Conservation (phyloP, 1,140 invertebrate species). For the Philotrypesis tridentata region DNA sequence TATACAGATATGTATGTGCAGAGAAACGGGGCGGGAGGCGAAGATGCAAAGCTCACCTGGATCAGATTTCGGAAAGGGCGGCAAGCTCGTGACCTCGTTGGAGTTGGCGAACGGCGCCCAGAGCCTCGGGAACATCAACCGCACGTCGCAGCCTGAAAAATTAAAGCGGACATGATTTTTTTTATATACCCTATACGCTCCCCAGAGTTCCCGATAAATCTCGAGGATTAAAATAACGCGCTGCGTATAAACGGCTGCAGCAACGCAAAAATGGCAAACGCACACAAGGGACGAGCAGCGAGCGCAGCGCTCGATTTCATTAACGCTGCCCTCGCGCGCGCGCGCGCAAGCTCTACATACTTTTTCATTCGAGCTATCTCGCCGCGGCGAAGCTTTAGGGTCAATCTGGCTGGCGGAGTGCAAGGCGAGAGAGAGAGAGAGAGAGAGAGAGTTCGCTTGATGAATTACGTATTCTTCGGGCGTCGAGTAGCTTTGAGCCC, state of each 20-base stretch:
- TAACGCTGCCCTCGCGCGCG: too few species aligned
- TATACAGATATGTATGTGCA: not conserved
- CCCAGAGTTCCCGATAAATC: not conserved
- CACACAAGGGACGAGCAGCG: too few species aligned
- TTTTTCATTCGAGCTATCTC: slow-evolving; percentile 3
- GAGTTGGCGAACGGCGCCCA: slow-evolving; percentile 69
- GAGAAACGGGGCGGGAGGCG: too few species aligned
- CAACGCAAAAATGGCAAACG: too few species aligned
- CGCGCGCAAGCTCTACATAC: too few species aligned
- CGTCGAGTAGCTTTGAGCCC: slow-evolving; percentile 70
- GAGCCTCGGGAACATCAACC: slow-evolving; percentile 70
- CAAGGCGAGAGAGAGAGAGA: too few species aligned
- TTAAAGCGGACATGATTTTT: not conserved
- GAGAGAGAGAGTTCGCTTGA: too few species aligned
- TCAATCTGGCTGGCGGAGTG: slow-evolving; percentile 48
- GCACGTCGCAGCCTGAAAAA: slow-evolving; percentile 65
- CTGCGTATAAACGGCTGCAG: not conserved
- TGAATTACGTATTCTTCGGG: slow-evolving; percentile 70
- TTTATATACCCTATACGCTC: not conserved
- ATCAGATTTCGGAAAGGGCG: slow-evolving; percentile 67
- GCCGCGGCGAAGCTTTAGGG: not conserved
- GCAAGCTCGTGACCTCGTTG: slow-evolving; percentile 64
- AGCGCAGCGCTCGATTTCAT: too few species aligned
- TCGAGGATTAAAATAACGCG: too few species aligned
- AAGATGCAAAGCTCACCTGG: slow-evolving; percentile 62